Evolutionary conservation across 2,113 vertebrate genomes (phyloP).

Genomic region (Scopus umbretta): DNA sequence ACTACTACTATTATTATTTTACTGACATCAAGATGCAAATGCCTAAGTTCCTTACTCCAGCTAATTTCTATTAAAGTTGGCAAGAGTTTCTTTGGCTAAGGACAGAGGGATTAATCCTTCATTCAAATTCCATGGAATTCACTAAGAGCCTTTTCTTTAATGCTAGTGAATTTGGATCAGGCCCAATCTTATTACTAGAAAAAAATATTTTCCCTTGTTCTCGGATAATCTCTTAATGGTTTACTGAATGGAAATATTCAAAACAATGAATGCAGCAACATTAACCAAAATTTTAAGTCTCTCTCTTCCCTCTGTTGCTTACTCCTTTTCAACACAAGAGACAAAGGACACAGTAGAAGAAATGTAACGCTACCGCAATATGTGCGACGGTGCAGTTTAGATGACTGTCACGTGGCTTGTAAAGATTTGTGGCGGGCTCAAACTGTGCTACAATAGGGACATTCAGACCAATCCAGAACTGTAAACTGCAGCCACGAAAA

Average conservation of each 20-base stretch:
- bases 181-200: background rate
- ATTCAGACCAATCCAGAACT: background rate
- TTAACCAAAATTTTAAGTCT: background rate
- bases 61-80: background rate
- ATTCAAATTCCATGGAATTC: constrained; percentile 2
- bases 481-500: background rate
- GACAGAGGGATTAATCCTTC: background rate
- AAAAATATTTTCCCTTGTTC: background rate
- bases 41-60: background rate
- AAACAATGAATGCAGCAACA: background rate
- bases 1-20: background rate
- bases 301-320: background rate
- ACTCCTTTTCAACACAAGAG: background rate
- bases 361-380: background rate
- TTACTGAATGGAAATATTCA: background rate
- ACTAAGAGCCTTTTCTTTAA: constrained; percentile 18
- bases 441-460: background rate
- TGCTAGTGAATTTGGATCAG: background rate
- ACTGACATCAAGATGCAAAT: background rate
- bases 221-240: background rate
- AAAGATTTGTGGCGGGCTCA: background rate
- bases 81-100: background rate
- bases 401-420: background rate
- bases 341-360: constrained; percentile 1
- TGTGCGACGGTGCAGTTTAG: background rate